Evolutionary conservation across 2,797 vertebrate species (phyloP), one percentile per base, ranked within the genome.

Genomic region (Natrix natrix): DNA sequence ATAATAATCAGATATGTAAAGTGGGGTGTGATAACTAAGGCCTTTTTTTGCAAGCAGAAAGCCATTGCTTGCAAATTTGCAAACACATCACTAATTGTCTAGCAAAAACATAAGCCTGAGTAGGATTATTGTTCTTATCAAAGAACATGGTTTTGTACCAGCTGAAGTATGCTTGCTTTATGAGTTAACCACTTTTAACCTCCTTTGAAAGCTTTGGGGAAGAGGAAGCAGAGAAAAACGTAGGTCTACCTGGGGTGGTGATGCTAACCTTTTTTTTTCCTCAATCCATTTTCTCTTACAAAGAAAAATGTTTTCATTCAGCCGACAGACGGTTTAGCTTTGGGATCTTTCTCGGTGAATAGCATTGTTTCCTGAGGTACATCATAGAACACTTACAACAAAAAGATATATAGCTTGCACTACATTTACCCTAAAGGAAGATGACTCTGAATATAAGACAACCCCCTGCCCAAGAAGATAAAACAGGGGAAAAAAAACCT

Each of bases 1-100:
- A 92, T 89, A 93, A 94, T 93, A 94, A 92, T 32, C 52, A 92
- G 26, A 57, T 17, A 20, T 57, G 54, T 66, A 57, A 88, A 69
- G 4, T 57, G 22, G 10, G 66, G 54, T 2, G 12, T 48, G 22
- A 37, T 37, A 66, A 43, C 13, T 20, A 48, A 17, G 48, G 8
- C n/a, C 20, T 17, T 13, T 57, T 63, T 88, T 16, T 52, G 10
- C 61, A 17, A 2, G 10, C 28, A 37, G n/a, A 87, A 87, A 56
- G 61, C n/a, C 48, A 11, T 7, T 32, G 48, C 17, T 56, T 63
- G 4, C 8, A 56, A 86, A 93, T 83, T 93, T 63, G 92, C 93
- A 95, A 86, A 95, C 26, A 54, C 60, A 95, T 96, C 96, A 94
- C 94, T 93, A 95, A 91, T 5, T 13, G 92, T 66, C 94, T 95